Evolutionary conservation across 1,140 invertebrate genomes (phyloP).

Genomic region (Bombyx mori): ASM3026992v2 NC_085124.1:8181501-8182000

Average conservation of each 20-base stretch:
- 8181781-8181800: conserved; percentile 64
- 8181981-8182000: conserved; percentile 66
- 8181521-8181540: too few relatives aligned
- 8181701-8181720: conserved; percentile 57
- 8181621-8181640: conserved; percentile 70
- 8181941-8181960: conserved; percentile 63
- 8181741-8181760: conserved; percentile 55
- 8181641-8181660: conserved; percentile 70
- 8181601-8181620: conserved; percentile 59
- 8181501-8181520: too few relatives aligned
- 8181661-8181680: conserved; percentile 63
- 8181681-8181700: conserved; percentile 64
- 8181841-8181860: conserved; percentile 64
- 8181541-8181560: neutral
- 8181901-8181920: conserved; percentile 63
- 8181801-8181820: conserved; percentile 65
- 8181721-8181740: conserved; percentile 42
- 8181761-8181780: conserved; percentile 62
- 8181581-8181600: conserved; percentile 29
- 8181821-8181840: conserved; percentile 59
- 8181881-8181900: conserved; percentile 55
- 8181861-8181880: conserved; percentile 66
- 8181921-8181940: conserved; percentile 69
- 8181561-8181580: neutral
- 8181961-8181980: conserved; percentile 69